Evolutionary conservation across 2,797 vertebrate genomes (phyloP).

Genomic region (Clamator glandarius): DNA sequence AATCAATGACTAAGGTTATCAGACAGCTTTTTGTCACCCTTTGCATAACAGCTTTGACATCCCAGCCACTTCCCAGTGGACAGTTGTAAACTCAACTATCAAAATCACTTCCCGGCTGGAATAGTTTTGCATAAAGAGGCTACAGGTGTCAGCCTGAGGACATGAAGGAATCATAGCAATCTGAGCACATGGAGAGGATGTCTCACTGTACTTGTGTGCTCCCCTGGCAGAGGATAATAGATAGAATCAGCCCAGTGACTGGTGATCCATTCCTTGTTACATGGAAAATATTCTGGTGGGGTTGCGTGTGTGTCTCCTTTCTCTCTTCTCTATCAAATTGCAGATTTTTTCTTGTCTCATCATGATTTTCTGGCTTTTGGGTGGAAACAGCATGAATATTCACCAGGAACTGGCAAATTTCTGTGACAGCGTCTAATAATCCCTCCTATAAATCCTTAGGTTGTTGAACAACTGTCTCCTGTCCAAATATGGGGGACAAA

Average conservation of each 20-base stretch:
- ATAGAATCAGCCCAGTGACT: background rate
- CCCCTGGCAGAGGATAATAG: background rate
- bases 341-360: background rate
- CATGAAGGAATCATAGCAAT: background rate
- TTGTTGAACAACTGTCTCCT: background rate
- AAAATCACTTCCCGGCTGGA: background rate
- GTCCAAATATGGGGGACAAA: background rate
- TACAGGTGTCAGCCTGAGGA: background rate
- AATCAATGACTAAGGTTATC: background rate
- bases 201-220: fast-evolving
- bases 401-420: background rate
- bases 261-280: background rate
- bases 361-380: background rate
- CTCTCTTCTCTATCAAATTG: too few relatives aligned
- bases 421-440: background rate
- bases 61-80: background rate
- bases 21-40: background rate
- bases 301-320: too few relatives aligned
- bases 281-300: background rate
- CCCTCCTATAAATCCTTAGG: background rate
- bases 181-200: background rate
- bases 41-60: background rate
- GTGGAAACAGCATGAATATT: background rate
- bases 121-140: background rate
- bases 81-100: background rate